phyloP scores from a whole-genome alignment of 2,888 invertebrate genomes.

The Heliothis peltigera region DNA sequence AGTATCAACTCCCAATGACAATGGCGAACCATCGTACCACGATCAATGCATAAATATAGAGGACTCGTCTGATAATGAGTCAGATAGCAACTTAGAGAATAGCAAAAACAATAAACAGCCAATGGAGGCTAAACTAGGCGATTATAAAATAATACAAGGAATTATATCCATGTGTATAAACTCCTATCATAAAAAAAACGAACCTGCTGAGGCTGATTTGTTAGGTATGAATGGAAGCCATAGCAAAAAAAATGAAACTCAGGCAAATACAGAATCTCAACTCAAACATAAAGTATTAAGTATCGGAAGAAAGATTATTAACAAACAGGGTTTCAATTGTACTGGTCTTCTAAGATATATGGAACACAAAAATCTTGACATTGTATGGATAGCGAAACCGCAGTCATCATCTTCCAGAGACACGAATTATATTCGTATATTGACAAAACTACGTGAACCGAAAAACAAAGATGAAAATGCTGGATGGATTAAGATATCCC shows the following conservation, averaged over 20 bases:
- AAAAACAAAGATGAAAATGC: conserved; percentile 53
- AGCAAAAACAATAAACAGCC: conserved; percentile 35
- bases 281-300: conserved; percentile 82
- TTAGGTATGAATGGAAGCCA: conserved; percentile 14
- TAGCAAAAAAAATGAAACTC: conserved; percentile 41
- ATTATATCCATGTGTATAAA: conserved; percentile 74
- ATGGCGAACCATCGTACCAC: conserved; percentile 30
- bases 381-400: conserved; percentile 72
- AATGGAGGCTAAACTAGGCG: conserved; percentile 48
- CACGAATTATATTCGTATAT: conserved; percentile 72
- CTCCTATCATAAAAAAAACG: conserved; percentile 68
- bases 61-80: conserved; percentile 74
- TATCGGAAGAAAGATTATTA: conserved; percentile 81
- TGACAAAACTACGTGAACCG: conserved; percentile 67
- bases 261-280: conserved; percentile 63
- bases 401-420: conserved; percentile 49
- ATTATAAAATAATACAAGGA: conserved; percentile 70
- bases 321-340: conserved; percentile 73
- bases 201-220: conserved; percentile 26
- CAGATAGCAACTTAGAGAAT: conserved; percentile 50
- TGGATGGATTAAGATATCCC: conserved; percentile 62
- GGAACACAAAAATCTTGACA: conserved; percentile 77
- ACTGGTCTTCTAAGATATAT: conserved; percentile 79
- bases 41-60: conserved; percentile 76
- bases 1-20: conserved; percentile 18